phyloP scores from a whole-genome alignment of 2,113 vertebrate species.

The Paramisgurnus dabryanus region DNA sequence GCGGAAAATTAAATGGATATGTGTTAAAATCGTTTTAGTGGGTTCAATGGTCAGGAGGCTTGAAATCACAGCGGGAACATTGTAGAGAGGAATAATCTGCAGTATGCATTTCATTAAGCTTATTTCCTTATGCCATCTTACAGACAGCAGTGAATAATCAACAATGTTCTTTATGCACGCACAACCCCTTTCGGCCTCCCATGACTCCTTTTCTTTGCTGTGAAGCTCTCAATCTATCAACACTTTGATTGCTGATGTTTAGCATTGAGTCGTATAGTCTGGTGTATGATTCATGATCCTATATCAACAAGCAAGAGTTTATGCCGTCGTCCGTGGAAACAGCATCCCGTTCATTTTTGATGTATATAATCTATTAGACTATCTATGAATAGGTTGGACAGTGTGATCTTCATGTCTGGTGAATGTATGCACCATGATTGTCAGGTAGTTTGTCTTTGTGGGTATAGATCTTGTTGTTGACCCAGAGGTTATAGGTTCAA shows the following conservation, averaged over 20 bases:
- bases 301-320: conserved; percentile 4
- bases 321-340: not conserved
- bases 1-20: conserved; percentile 72
- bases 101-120: conserved; percentile 65
- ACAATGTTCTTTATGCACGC: conserved; percentile 24
- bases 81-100: conserved; percentile 36
- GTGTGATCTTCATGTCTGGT: not conserved
- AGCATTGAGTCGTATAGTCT: conserved; percentile 6
- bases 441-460: no score
- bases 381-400: not conserved
- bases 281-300: not conserved
- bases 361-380: not conserved
- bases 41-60: conserved; percentile 71
- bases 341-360: not conserved
- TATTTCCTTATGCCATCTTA: conserved; percentile 58
- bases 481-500: no score
- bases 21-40: conserved; percentile 73
- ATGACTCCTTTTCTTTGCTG: conserved; percentile 24
- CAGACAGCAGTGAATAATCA: conserved; percentile 42
- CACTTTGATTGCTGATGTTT: conserved; percentile 19
- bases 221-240: conserved; percentile 24
- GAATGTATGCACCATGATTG: not conserved
- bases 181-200: conserved; percentile 15
- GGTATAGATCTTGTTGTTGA: no score
- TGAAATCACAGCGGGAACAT: conserved; percentile 59